A percentile compares a stretch with the other conserved stretches of the same genome.
Evolutionary conservation across 2,888 invertebrate genomes (phyloP).

Genomic region (Ophioninae sp.): DNA sequence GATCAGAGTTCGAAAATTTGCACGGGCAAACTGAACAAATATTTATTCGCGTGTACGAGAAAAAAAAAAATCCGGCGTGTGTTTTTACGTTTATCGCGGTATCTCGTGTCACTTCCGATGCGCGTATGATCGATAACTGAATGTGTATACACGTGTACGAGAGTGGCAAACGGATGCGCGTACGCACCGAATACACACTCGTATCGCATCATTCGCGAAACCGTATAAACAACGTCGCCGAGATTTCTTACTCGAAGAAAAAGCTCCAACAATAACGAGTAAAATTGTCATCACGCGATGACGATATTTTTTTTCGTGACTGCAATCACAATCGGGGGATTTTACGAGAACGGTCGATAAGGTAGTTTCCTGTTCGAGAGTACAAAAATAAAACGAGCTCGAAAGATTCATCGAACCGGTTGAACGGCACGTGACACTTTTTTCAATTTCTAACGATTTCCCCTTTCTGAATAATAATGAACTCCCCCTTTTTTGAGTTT

Average conservation of each 20-base stretch:
- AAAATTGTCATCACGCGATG: background rate
- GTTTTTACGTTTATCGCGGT: conserved; percentile 4
- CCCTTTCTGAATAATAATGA: conserved; percentile 26
- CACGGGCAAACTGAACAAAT: conserved; percentile 28
- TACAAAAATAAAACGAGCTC: conserved; percentile 12
- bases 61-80: background rate
- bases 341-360: conserved; percentile 37
- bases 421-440: conserved; percentile 28
- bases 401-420: conserved; percentile 43
- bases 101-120: conserved; percentile 1
- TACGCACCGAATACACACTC: background rate
- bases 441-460: conserved; percentile 27
- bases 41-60: conserved; percentile 22
- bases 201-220: conserved; percentile 14
- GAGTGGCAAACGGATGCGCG: background rate
- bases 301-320: background rate
- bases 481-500: background rate
- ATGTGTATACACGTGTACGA: conserved; percentile 8
- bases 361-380: conserved; percentile 33
- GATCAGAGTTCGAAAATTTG: conserved; percentile 2
- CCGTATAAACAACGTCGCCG: conserved; percentile 5
- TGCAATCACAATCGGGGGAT: background rate
- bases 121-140: conserved; percentile 24
- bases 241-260: background rate
- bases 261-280: background rate